Evolutionary conservation across 2,113 vertebrate species (phyloP).

Genomic region (Alexandromys fortis): DNA sequence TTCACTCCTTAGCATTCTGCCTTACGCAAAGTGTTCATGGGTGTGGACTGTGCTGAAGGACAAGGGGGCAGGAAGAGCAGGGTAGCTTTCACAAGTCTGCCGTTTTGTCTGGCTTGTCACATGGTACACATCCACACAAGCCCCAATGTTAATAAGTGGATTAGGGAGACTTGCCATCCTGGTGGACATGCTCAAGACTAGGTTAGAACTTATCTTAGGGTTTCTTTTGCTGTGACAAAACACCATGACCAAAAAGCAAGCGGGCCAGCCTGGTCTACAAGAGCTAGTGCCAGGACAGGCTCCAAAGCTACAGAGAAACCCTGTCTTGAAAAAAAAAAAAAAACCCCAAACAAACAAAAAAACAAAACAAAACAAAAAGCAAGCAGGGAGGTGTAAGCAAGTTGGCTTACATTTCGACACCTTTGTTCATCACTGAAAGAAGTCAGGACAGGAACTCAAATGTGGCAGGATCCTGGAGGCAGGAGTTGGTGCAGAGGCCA

Average conservation of each 20-base stretch:
- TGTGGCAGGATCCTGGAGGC: not conserved
- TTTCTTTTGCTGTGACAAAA: not conserved
- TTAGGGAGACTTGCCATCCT: not conserved
- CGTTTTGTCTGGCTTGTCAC: not conserved
- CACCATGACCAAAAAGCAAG: not conserved
- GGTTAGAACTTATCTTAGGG: not conserved
- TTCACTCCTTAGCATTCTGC: not conserved
- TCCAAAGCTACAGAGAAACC: no score
- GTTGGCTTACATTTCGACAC: not conserved
- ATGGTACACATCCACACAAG: not conserved
- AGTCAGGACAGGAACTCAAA: not conserved
- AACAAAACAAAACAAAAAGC: not conserved
- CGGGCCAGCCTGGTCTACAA: no score
- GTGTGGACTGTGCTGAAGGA: not conserved
- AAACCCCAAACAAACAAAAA: no score
- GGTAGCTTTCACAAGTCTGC: rapidly evolving
- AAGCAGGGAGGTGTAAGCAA: not conserved
- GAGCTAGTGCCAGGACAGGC: no score
- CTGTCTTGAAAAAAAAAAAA: no score
- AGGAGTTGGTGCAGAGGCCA: not conserved
- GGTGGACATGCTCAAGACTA: not conserved
- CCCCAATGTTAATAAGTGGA: no score
- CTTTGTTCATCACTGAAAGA: not conserved
- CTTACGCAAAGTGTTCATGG: not conserved
- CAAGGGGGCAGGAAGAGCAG: not conserved